phyloP scores from a whole-genome alignment of 1,140 invertebrate species.

The Cephus cinctus region DNA sequence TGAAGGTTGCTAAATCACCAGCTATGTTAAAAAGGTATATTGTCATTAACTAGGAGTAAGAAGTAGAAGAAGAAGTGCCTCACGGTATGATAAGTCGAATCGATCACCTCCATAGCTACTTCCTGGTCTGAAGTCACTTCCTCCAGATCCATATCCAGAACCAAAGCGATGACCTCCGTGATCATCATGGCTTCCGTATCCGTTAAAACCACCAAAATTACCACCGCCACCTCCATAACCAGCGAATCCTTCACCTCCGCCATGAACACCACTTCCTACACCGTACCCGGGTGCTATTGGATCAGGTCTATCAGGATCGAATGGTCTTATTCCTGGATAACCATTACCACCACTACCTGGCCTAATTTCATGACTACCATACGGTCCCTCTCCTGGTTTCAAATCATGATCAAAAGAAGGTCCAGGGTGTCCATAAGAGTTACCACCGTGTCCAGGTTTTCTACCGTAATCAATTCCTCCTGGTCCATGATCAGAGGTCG shows the following conservation, averaged over 20 bases:
- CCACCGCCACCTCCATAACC: background rate
- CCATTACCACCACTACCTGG: no score
- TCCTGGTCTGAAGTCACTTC: no score
- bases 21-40: conserved; percentile 20
- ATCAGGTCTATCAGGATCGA: conserved; percentile 16
- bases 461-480: no score
- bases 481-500: background rate
- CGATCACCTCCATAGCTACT: no score
- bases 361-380: no score
- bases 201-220: no score
- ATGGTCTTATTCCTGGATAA: conserved; percentile 14
- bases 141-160: conserved; percentile 1
- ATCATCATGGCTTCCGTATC: background rate
- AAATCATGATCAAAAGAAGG: no score
- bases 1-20: conserved; percentile 57
- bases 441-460: no score
- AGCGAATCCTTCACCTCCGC: background rate
- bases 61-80: no score
- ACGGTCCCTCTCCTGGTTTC: no score
- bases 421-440: no score
- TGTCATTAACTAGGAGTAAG: no score
- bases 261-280: background rate
- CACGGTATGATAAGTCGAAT: conserved; percentile 10
- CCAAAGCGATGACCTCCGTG: conserved; percentile 2
- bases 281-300: conserved; percentile 1